Evolutionary conservation across 2,888 invertebrate species (phyloP).

Genomic region (Dendrolimus pini): DNA sequence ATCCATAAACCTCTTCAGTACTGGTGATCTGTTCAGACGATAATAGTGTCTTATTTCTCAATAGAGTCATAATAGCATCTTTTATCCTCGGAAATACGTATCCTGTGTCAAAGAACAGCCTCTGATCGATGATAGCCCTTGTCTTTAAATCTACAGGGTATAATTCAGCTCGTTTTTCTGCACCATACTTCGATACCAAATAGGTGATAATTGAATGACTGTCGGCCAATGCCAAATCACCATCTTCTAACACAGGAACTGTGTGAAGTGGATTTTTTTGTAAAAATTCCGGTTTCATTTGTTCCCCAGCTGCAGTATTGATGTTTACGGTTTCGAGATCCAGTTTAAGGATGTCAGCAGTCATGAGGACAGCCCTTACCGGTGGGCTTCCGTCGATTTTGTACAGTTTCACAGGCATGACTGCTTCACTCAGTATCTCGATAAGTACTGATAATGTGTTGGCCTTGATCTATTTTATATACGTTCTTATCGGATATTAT

Average conservation of each 20-base stretch:
- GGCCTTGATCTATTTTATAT: background rate
- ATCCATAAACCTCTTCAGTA: conserved; percentile 27
- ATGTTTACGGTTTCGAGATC: conserved; percentile 22
- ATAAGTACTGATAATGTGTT: background rate
- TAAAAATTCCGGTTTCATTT: conserved; percentile 27
- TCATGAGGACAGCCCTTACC: conserved; percentile 30
- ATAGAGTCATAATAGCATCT: conserved; percentile 8
- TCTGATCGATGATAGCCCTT: conserved; percentile 31
- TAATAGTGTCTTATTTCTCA: conserved; percentile 15
- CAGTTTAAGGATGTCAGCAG: conserved; percentile 27
- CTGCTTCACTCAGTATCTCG: background rate
- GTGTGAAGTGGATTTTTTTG: conserved; percentile 36
- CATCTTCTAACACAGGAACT: conserved; percentile 38
- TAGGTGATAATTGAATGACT: conserved; percentile 42
- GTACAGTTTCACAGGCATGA: conserved; percentile 30
- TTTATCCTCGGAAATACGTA: conserved; percentile 21
- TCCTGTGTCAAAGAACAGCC: conserved; percentile 30
- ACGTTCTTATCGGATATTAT: too few relatives aligned
- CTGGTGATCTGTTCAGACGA: conserved; percentile 16
- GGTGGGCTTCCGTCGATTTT: conserved; percentile 31
- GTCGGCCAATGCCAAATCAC: conserved; percentile 31
- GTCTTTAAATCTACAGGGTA: conserved; percentile 31
- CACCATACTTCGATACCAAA: conserved; percentile 38
- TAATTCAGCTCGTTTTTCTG: conserved; percentile 23
- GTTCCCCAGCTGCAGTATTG: conserved; percentile 19